Evolutionary conservation across 2,113 vertebrate species (phyloP).

Genomic region (Danio rerio): GRCz12tu NC_133184.1:41335501-41336000

Average conservation of each 20-base stretch:
- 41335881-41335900: not conserved
- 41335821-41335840: not conserved
- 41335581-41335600: no score
- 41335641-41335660: not conserved
- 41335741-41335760: constrained; percentile 43
- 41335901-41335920: constrained; percentile 35
- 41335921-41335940: constrained; percentile 46
- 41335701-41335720: constrained; percentile 15
- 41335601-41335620: no score
- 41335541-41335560: no score
- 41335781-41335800: not conserved
- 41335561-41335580: no score
- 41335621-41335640: not conserved
- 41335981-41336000: constrained; percentile 56
- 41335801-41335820: not conserved
- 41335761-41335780: constrained; percentile 9
- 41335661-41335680: constrained; percentile 42
- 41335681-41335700: constrained; percentile 16
- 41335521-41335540: no score
- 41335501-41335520: no score
- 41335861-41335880: not conserved
- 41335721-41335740: constrained; percentile 26
- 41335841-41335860: constrained; percentile 17
- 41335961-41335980: constrained; percentile 14
- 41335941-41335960: constrained; percentile 40